A percentile compares a stretch with the other conserved stretches of the same genome.
Evolutionary conservation across 2,113 vertebrate genomes (phyloP).

Genomic region (Phyllopteryx taeniolatus): DNA sequence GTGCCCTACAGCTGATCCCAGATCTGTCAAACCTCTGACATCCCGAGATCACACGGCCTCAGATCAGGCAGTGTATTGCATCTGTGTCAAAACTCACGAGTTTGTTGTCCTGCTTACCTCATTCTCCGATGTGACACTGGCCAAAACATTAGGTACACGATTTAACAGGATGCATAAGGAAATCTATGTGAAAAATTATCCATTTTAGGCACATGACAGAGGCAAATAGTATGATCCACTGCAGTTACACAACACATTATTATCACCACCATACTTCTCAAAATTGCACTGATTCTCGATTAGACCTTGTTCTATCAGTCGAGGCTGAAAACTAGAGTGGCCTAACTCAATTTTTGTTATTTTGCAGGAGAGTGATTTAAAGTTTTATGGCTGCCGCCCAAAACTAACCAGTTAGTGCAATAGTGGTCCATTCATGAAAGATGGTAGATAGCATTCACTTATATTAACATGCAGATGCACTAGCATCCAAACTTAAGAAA

Average conservation of each 20-base stretch:
- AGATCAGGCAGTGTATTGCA: conserved; percentile 24
- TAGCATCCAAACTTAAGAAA: no score
- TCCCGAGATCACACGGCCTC: conserved; percentile 51
- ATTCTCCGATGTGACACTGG: neutral
- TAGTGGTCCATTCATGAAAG: no score
- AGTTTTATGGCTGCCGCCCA: neutral
- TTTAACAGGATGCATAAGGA: neutral
- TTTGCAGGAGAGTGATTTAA: neutral
- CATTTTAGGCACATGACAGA: no score
- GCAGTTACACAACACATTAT: neutral
- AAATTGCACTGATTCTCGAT: neutral
- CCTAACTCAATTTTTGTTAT: neutral
- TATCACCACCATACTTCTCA: neutral
- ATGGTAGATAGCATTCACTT: no score
- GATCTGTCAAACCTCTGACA: conserved; percentile 63
- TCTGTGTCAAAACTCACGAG: neutral
- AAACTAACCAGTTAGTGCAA: no score
- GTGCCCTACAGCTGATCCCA: conserved; percentile 60
- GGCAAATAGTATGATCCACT: neutral
- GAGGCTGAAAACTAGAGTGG: neutral
- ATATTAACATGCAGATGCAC: no score
- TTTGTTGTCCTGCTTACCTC: conserved; percentile 32
- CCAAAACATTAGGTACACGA: neutral
- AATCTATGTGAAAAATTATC: no score
- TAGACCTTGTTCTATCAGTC: neutral